Conservation (phyloP, 2,113 vertebrate genomes). For the Empidonax alnorum region DNA sequence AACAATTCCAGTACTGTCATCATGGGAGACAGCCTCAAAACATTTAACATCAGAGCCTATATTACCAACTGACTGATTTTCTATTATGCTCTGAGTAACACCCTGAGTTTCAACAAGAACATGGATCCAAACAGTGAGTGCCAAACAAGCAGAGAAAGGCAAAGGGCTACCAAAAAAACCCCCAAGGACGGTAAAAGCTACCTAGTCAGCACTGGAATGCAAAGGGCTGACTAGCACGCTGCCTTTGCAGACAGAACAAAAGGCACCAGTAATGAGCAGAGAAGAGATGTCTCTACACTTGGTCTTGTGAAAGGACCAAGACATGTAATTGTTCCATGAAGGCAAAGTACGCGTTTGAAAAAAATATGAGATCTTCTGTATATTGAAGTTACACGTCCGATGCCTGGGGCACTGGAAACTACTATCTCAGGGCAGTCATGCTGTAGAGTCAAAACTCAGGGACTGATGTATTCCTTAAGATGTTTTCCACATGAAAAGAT, state of each 20-base stretch:
- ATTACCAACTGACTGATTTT: neutral
- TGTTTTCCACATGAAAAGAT: neutral
- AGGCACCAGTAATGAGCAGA: neutral
- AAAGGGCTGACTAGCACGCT: neutral
- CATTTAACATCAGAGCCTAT: neutral
- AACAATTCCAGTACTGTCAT: neutral
- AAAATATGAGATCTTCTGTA: neutral
- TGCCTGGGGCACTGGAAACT: neutral
- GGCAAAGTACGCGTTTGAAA: neutral
- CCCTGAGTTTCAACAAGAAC: neutral
- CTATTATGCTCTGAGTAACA: neutral
- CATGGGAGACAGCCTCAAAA: neutral
- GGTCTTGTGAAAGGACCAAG: neutral
- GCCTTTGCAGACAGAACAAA: neutral
- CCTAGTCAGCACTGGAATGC: neutral
- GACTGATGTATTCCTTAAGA: neutral
- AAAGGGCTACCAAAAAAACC: neutral
- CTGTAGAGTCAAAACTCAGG: neutral
- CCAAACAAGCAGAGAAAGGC: neutral
- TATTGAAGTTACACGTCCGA: neutral
- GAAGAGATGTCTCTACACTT: neutral
- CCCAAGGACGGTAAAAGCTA: neutral
- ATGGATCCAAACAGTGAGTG: neutral
- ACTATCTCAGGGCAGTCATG: neutral
- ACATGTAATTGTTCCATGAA: neutral